These are phyloP conservation scores for Alcis repandata DNA, from an alignment of 2,888 invertebrate genomes.

Conservation along the genomic window DNA sequence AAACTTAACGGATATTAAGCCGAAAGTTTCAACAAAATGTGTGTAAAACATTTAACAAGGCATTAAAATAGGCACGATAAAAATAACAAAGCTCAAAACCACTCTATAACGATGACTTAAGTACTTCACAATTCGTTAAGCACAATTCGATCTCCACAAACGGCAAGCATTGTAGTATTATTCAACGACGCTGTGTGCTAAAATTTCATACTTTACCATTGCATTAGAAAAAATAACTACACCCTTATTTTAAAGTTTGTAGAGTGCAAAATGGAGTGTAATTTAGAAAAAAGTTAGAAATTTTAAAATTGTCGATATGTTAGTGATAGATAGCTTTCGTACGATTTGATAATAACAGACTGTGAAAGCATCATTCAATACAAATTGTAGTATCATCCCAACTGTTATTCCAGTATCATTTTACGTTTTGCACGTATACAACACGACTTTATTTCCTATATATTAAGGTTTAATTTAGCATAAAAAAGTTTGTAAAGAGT, in stretches of 20 bases:
- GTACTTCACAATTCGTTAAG: constrained; percentile 25
- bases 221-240: neutral
- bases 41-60: no score
- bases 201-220: neutral
- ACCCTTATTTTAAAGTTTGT: neutral
- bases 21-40: no score
- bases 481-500: neutral
- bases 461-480: neutral
- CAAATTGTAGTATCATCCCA: constrained; percentile 51
- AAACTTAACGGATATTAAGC: no score
- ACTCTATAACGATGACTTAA: constrained; percentile 7
- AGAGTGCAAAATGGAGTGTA: constrained; percentile 25
- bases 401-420: constrained; percentile 1
- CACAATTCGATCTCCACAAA: constrained; percentile 22
- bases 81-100: neutral
- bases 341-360: constrained; percentile 67
- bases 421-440: neutral
- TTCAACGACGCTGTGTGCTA: constrained; percentile 20
- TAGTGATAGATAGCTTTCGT: constrained; percentile 48
- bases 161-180: constrained; percentile 22
- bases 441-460: neutral
- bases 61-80: constrained; percentile 1
- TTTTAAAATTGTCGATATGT: constrained; percentile 24
- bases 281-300: neutral
- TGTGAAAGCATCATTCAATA: constrained; percentile 66